phyloP scores from a whole-genome alignment of 1,140 invertebrate species.

The Chironomus striatipennis region DNA sequence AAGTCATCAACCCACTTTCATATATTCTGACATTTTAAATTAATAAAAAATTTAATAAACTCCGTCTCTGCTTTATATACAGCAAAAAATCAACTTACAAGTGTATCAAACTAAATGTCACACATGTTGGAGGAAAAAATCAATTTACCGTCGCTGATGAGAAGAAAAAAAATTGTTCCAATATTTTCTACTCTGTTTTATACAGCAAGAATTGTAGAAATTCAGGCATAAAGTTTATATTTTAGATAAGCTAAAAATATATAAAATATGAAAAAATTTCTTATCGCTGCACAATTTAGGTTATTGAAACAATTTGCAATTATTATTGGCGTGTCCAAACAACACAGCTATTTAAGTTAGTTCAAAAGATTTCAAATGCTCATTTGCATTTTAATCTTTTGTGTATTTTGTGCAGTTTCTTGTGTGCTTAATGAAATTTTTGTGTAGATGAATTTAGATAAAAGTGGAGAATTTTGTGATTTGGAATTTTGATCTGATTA shows the following conservation, averaged over 20 bases:
- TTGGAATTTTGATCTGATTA: too few relatives aligned
- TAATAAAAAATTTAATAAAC: too few relatives aligned
- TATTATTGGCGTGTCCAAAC: neutral
- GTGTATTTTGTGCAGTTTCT: neutral
- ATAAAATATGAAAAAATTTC: neutral
- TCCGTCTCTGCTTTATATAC: too few relatives aligned
- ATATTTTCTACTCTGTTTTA: neutral
- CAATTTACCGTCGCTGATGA: constrained; percentile 6
- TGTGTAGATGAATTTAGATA: neutral
- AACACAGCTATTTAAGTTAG: constrained; percentile 8
- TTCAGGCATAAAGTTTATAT: neutral
- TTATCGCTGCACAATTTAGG: neutral
- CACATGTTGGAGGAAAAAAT: neutral
- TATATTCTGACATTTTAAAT: too few relatives aligned
- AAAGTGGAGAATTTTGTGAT: neutral
- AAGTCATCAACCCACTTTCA: too few relatives aligned
- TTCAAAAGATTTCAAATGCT: neutral
- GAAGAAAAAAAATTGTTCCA: neutral
- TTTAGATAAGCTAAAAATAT: neutral
- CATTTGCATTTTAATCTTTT: constrained; percentile 21
- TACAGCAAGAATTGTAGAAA: too few relatives aligned
- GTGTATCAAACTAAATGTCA: neutral
- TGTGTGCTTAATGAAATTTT: neutral
- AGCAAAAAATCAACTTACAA: neutral
- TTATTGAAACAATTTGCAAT: neutral